A percentile compares a stretch with the other conserved stretches of the same genome.
These are phyloP conservation scores for Adrianichthys oophorus DNA, from an alignment of 2,797 vertebrate genomes.

Conservation along the genomic window DNA sequence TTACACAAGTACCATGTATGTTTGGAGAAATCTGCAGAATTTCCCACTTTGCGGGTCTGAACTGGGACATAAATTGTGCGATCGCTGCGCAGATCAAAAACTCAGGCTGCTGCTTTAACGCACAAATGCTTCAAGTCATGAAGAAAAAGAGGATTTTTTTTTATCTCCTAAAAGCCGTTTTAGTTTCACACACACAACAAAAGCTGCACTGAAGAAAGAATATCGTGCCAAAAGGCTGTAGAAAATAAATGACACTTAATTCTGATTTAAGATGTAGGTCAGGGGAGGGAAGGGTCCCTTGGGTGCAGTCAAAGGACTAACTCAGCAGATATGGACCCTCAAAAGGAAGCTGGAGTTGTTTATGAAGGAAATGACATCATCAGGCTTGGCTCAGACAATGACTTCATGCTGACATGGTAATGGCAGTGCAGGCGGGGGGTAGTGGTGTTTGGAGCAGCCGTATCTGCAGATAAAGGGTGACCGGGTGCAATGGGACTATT, in stretches of 20 bases:
- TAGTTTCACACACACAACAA: background rate
- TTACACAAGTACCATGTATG: conserved; percentile 28
- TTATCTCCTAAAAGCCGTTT: background rate
- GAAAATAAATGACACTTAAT: conserved; percentile 14
- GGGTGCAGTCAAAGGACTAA: conserved; percentile 51
- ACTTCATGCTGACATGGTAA: conserved; percentile 70
- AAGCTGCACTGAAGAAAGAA: conserved; percentile 13
- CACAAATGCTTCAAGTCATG: too few relatives aligned
- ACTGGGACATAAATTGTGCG: conserved; percentile 21
- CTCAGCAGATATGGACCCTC: conserved; percentile 54
- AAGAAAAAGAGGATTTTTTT: too few relatives aligned
- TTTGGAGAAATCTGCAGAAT: conserved; percentile 24
- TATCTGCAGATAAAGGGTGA: conserved; percentile 35
- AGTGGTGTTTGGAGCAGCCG: conserved; percentile 22
- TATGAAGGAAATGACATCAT: conserved; percentile 76
- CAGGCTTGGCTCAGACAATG: conserved; percentile 59
- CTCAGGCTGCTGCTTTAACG: too few relatives aligned
- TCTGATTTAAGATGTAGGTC: conserved; percentile 4
- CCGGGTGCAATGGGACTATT: conserved; percentile 40
- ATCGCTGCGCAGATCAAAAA: too few relatives aligned
- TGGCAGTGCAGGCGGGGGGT: conserved; percentile 10
- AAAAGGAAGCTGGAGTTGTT: conserved; percentile 71
- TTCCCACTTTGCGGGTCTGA: conserved; percentile 13
- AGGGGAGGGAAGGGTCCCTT: conserved; percentile 25
- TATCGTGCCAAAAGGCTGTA: conserved; percentile 15